A percentile compares a stretch with the other conserved stretches of the same genome.
Evolutionary conservation across 2,113 vertebrate genomes (phyloP).

Genomic region (Oostethus manadensis): DNA sequence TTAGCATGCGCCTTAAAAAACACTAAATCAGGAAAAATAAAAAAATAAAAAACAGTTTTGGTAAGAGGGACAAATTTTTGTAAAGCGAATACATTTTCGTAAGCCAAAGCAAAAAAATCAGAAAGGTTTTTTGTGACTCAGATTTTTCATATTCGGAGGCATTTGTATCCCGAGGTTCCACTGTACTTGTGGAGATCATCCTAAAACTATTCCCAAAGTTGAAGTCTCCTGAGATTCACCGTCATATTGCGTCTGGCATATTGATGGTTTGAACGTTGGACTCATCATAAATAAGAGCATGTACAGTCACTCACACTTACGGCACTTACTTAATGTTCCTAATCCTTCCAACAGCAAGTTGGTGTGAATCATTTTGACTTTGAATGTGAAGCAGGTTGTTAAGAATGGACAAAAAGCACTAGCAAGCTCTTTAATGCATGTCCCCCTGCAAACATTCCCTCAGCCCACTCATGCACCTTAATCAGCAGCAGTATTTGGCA

Average conservation of each 20-base stretch:
- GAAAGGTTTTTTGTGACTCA: no score
- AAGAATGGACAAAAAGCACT: neutral
- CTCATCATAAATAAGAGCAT: neutral
- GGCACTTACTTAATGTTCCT: constrained; percentile 4
- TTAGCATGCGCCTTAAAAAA: no score
- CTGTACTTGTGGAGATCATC: no score
- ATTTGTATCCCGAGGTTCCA: no score
- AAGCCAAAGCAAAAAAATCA: no score
- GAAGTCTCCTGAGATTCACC: no score
- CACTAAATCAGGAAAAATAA: no score
- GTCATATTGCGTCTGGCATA: neutral
- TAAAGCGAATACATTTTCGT: no score
- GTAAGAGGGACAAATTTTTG: no score
- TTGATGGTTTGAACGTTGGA: neutral
- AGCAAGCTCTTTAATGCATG: constrained; percentile 3
- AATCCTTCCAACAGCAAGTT: neutral
- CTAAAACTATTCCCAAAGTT: neutral
- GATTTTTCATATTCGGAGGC: no score
- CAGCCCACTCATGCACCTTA: constrained; percentile 21
- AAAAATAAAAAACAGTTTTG: no score
- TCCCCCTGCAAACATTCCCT: constrained; percentile 19
- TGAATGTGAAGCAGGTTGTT: constrained; percentile 24
- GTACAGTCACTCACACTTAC: constrained; percentile 8
- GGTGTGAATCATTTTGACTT: constrained; percentile 18
- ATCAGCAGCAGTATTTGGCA: constrained; percentile 29